Evolutionary conservation across 2,888 invertebrate species (phyloP), one percentile per base, ranked within the genome.

Genomic region (Pandemis cinnamomeana): DNA sequence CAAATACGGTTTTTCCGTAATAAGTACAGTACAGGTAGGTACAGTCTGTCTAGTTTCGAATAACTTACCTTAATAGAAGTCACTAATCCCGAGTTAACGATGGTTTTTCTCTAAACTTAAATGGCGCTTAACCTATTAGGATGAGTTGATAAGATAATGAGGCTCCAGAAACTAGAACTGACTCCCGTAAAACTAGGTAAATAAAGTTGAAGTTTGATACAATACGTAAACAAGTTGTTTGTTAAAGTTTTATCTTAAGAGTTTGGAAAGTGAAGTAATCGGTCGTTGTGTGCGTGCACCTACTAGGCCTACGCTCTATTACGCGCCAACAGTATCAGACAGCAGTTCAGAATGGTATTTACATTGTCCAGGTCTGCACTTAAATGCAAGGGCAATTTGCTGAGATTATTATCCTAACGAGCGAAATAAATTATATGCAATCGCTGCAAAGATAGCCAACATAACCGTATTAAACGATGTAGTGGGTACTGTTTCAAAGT

Each of bases 351-450:
- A 61, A 44, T 61, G 55, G 13, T 69, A 69, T 72, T 68, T 64
- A 58, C 72, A 20, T 69, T 58, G 63, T 69, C 63, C 55, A 69
- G 63, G 8, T 20, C 48, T 5, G 63, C 72, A 62, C 36, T 68
- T 60, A 36, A 68, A 13, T 62, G 68, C 72, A 69, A 69, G 72
- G 68, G 68, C 72, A 72, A 72, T 69, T 72, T 72, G 55, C 63
- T 13, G 42, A 69, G 63, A 69, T 72, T 63, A 72, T 72, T 72
- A 72, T 72, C 72, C 46, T 68, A 46, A 63, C 55, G 58, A 72
- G 68, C 27, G 42, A 63, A 72, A 67, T 67, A 72, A 72, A 68
- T 72, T 68, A 69, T 72, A 70, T 70, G 70, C 66, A 66, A 67
- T 74, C 61, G 66, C 44, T 67, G 53, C 60, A 66, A 61, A 44